These are phyloP conservation scores for Bubo scandiacus DNA, from an alignment of 2,113 vertebrate species.

Conservation along the genomic window DNA sequence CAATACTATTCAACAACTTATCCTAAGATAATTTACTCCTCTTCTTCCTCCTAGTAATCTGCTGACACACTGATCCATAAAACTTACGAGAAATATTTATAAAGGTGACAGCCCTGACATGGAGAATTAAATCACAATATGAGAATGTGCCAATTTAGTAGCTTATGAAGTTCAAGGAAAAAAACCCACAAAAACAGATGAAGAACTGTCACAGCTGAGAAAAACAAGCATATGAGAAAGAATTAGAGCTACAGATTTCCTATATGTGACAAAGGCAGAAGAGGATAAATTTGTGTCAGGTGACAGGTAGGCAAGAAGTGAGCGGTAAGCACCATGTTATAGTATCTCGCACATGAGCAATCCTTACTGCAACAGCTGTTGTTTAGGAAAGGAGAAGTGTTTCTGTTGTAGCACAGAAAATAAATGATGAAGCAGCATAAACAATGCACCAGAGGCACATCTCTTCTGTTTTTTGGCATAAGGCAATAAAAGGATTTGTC, in stretches of 20 bases:
- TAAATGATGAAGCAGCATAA: not conserved
- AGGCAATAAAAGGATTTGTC: accelerated
- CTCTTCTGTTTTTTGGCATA: not conserved
- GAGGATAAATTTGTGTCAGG: not conserved
- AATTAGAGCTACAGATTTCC: not conserved
- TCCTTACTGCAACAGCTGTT: not conserved
- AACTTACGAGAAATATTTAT: slow-evolving; percentile 38
- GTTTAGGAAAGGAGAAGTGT: not conserved
- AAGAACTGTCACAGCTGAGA: slow-evolving; percentile 33
- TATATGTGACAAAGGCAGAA: not conserved
- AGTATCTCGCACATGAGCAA: not conserved
- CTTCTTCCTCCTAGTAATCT: not conserved
- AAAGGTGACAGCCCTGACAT: slow-evolving; percentile 49
- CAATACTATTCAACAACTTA: accelerated
- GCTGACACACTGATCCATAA: slow-evolving; percentile 17
- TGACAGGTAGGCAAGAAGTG: not conserved
- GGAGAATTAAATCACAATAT: slow-evolving; percentile 37
- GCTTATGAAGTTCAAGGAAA: not conserved
- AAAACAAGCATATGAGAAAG: not conserved
- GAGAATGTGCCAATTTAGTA: slow-evolving; percentile 13
- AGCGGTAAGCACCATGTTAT: not conserved
- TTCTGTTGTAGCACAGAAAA: not conserved
- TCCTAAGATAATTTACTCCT: not conserved
- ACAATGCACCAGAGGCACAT: not conserved
- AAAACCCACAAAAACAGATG: not conserved